Evolutionary conservation across 2,888 invertebrate species (phyloP), one percentile per base, ranked within the genome.

Genomic region (Catocala fraxini): DNA sequence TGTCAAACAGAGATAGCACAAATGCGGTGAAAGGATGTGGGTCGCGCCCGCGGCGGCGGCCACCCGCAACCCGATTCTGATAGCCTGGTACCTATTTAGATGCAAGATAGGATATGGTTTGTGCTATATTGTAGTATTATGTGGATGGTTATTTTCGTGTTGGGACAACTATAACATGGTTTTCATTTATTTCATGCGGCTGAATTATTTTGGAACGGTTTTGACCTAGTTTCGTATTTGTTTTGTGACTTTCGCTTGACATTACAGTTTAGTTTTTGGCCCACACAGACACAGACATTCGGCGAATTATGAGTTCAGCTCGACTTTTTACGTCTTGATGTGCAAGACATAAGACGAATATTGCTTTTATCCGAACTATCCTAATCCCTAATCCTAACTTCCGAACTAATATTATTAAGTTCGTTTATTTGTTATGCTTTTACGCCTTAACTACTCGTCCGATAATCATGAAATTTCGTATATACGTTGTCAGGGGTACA

Each of bases 21-120:
- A 90, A 90, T 89, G 88, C 80, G 71, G 70, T 92, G 93, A 92
- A 91, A 89, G 92, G 88, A 93, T 88, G 81, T 93, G 77, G 93
- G 93, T 92, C 93, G 88, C 87, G 90, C 88, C 86, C 81, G 81
- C 84, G 83, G 85, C 70, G 82, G 84, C 85, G 66, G 39, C 71
- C 58, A 63, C 69, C 67, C 54, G 12, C 13, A n/a, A 42, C 12
- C 59, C 13, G 84, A 85, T 80, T 86, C 83, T 75, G 77, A 58
- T 65, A 45, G 56, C 74, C 57, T 64, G 58, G 68, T 66, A 68
- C 61, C 51, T 25, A 52, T 61, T 58, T 49, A 55, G 47, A 55
- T 60, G 6, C 52, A 33, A 55, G 55, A 60, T 62, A 67, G 56
- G 52, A 60, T 43, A 46, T 51, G 51, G 42, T 51, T n/a, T n/a